Conservation (phyloP, 2,888 invertebrate species). For the Smittia sp. region DNA sequence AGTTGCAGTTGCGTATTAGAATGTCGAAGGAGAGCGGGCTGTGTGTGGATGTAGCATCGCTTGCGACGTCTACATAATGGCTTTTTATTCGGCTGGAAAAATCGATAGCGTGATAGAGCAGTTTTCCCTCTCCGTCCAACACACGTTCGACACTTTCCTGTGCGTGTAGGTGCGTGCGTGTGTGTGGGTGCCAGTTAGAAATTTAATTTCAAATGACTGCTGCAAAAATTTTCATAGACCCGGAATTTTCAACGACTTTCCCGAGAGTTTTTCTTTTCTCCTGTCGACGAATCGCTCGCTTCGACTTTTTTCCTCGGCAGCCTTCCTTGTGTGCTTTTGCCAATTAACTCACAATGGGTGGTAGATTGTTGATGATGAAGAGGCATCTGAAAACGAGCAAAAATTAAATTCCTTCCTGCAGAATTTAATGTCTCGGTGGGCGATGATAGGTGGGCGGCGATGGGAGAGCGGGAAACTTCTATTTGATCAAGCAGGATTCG, state of each 20-base stretch:
- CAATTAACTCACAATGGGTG: constrained; percentile 41
- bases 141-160: constrained; percentile 25
- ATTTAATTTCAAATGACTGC: constrained; percentile 36
- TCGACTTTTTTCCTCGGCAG: neutral
- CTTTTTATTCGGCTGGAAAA: constrained; percentile 41
- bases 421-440: constrained; percentile 11
- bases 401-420: constrained; percentile 33
- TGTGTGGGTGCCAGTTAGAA: constrained; percentile 12
- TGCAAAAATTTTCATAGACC: constrained; percentile 2
- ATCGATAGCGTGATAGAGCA: constrained; percentile 41
- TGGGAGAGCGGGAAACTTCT: constrained; percentile 2
- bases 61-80: constrained; percentile 41
- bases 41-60: constrained; percentile 39
- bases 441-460: neutral
- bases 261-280: neutral
- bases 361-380: constrained; percentile 39
- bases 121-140: neutral
- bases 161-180: constrained; percentile 6
- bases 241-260: neutral
- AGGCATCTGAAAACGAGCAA: constrained; percentile 38
- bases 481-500: constrained; percentile 6
- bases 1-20: constrained; percentile 42
- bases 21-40: constrained; percentile 12
- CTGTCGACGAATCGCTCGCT: neutral
- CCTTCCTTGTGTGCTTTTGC: constrained; percentile 20